Percentiles rank a stretch among this genome's conserved stretches.
phyloP scores from a whole-genome alignment of 53 echinoderm and acorn worm species.

The Patiria pectinifera region DNA sequence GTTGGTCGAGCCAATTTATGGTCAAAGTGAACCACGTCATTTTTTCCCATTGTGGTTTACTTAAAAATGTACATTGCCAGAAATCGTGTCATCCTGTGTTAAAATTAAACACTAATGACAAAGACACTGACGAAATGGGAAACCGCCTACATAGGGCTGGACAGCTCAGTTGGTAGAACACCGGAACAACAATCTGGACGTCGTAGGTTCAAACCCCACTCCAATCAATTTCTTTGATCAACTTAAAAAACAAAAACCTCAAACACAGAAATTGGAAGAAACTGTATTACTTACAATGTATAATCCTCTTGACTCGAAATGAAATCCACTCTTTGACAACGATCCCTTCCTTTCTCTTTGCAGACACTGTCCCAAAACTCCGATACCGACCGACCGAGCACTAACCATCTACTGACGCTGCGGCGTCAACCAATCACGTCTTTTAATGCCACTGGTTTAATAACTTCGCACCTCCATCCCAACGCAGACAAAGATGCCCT shows the following conservation, averaged over 20 bases:
- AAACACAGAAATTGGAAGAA: not conserved
- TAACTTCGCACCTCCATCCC: slow-evolving; percentile 7
- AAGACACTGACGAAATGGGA: too few relatives aligned
- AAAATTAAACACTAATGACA: too few relatives aligned
- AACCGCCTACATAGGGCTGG: too few relatives aligned
- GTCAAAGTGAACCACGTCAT: too few relatives aligned
- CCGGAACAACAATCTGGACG: too few relatives aligned
- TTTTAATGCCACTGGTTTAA: slow-evolving; percentile 50
- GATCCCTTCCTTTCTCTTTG: not conserved
- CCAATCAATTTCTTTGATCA: too few relatives aligned
- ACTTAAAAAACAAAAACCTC: not conserved
- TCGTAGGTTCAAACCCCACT: too few relatives aligned
- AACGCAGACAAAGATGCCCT: not conserved
- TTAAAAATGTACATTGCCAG: too few relatives aligned
- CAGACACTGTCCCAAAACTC: not conserved
- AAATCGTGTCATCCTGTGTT: too few relatives aligned
- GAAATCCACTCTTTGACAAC: not conserved
- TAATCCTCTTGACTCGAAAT: not conserved
- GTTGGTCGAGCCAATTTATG: too few relatives aligned
- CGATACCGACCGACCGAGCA: not conserved
- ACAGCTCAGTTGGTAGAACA: too few relatives aligned
- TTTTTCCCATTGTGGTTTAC: too few relatives aligned
- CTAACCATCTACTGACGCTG: slow-evolving; percentile 18
- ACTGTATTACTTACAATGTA: slow-evolving; percentile 23
- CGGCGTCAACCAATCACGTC: slow-evolving; percentile 30